A percentile compares a stretch with the other conserved stretches of the same genome.
Evolutionary conservation across 2,888 invertebrate genomes (phyloP).

Genomic region (Horisme vitalbata): DNA sequence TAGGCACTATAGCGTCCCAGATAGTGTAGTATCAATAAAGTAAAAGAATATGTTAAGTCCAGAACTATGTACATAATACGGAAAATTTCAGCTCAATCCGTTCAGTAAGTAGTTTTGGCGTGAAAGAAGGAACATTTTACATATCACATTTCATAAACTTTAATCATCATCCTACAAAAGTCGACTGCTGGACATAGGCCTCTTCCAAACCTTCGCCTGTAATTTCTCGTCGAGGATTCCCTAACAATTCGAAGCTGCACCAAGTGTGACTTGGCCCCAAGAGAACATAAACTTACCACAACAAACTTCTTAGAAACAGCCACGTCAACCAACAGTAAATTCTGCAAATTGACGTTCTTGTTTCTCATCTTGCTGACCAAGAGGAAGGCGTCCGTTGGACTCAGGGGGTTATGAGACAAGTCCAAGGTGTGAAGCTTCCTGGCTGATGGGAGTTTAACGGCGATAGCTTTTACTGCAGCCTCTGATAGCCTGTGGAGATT

Average conservation of each 20-base stretch:
- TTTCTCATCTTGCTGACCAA: conserved; percentile 40
- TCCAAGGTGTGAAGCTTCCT: conserved; percentile 43
- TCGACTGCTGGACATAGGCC: too few species aligned
- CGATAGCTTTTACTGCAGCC: conserved; percentile 36
- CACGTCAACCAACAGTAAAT: conserved; percentile 48
- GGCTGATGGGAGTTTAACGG: conserved; percentile 32
- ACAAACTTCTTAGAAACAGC: conserved; percentile 45
- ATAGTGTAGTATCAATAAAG: too few species aligned
- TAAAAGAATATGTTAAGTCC: too few species aligned
- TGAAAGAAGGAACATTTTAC: too few species aligned
- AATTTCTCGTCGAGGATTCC: too few species aligned
- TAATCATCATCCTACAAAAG: too few species aligned
- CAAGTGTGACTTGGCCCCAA: background rate
- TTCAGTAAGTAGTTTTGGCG: too few species aligned
- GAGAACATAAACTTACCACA: conserved; percentile 14
- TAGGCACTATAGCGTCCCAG: too few species aligned
- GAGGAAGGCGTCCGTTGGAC: conserved; percentile 41
- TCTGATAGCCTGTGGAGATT: conserved; percentile 16
- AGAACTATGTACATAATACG: too few species aligned
- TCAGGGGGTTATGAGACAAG: conserved; percentile 52
- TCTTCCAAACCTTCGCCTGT: too few species aligned
- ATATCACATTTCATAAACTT: too few species aligned
- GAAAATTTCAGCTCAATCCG: too few species aligned
- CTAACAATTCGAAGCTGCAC: background rate
- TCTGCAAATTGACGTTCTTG: conserved; percentile 37